Evolutionary conservation across 1,140 invertebrate genomes (phyloP), one percentile per base, ranked within the genome.

Genomic region (Caenorhabditis elegans): DNA sequence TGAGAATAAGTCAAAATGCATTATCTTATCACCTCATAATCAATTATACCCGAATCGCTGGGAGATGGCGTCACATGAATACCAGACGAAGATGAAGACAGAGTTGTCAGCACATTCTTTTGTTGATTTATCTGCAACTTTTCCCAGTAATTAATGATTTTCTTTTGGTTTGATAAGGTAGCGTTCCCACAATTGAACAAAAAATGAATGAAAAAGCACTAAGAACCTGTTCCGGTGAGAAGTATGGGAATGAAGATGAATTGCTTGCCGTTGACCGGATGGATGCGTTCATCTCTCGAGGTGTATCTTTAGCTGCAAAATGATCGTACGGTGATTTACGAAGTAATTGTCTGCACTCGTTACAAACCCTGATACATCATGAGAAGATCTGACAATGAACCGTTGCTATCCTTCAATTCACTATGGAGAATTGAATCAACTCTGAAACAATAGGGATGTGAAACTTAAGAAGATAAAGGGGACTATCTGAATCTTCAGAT

Each of bases 31-130:
- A 83, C 83, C 82, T 87, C 86, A 75, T 82, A 88, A 70, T 87
- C 86, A 46, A 87, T 83, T 46, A 87, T 87, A 49, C 86, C 86
- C 19, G 83, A 85, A 77, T 87, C 86, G 51, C 84, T 86, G 8
- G 86, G 86, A 15, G 87, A 88, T 22, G 87, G 86, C 3, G 86
- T 87, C 19, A 87, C 81, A 79, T 87, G 86, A 31, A 85, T 49
- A 15, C 87, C 87, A 48, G 83, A 85, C 17, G 85, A 86, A 51
- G 53, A 70, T 43, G 60, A 70, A 13, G 60, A 70, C n/a, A 70
- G 60, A 36, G 60, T 70, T 39, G 60, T 70, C n/a, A 70, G 60
- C 17, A 70, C 60, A 19, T 11, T 70, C n/a, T 70, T 70, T 10
- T 36, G 31, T 43, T 70, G 60, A 70, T 70, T 70, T 70, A 70